phyloP scores from a whole-genome alignment of 2,113 vertebrate genomes.

The Dromaius novaehollandiae region DNA sequence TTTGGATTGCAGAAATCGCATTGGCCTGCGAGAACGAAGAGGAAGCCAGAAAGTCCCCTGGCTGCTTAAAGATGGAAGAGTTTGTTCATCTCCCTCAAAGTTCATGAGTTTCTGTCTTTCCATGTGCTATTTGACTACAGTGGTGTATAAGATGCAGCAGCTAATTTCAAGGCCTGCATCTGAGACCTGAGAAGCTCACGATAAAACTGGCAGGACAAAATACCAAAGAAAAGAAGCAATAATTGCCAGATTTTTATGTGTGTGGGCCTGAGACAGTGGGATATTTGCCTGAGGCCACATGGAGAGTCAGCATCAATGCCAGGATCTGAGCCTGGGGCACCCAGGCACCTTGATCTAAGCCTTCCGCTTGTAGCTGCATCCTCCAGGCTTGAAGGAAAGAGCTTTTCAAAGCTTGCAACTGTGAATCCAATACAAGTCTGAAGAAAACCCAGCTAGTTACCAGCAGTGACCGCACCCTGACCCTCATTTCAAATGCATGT shows the following conservation, averaged over 20 bases:
- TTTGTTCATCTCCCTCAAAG: not conserved
- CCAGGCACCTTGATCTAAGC: not conserved
- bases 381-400: not conserved
- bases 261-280: not conserved
- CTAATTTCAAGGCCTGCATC: not conserved
- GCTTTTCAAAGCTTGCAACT: not conserved
- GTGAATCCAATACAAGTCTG: not conserved
- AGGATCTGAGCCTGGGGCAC: not conserved
- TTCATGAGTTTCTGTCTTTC: not conserved
- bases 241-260: not conserved
- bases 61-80: not conserved
- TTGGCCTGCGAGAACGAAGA: not conserved
- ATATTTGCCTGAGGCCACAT: not conserved
- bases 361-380: not conserved
- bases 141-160: rapidly evolving
- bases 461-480: slow-evolving; percentile 49
- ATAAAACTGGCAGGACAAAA: not conserved
- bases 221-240: not conserved
- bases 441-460: slow-evolving; percentile 12
- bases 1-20: not conserved
- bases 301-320: not conserved
- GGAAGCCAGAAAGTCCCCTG: not conserved
- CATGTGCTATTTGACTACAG: not conserved
- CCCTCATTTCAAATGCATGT: slow-evolving; percentile 34
- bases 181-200: not conserved